Conservation (phyloP, 2,797 vertebrate species). For the Siniperca obscura region DNA sequence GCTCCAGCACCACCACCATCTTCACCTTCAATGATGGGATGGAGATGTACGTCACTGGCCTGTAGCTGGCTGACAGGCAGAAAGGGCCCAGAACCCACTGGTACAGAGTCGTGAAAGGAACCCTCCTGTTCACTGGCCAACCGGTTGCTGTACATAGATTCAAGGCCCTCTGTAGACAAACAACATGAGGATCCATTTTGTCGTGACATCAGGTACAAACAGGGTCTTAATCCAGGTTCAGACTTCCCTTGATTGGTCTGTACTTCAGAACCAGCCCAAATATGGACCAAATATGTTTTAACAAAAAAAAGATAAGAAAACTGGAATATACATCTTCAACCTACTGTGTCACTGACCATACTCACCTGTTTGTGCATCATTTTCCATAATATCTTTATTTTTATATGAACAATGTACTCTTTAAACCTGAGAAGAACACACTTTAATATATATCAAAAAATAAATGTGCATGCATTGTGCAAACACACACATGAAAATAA, state of each 20-base stretch:
- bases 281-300: conserved; percentile 74
- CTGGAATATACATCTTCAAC: conserved; percentile 62
- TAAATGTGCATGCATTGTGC: conserved; percentile 74
- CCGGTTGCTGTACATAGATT: conserved; percentile 73
- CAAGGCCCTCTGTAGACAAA: conserved; percentile 64
- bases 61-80: conserved; percentile 74
- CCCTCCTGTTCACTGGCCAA: conserved; percentile 51
- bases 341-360: conserved; percentile 68
- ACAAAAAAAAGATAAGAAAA: conserved; percentile 52
- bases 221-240: conserved; percentile 83
- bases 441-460: conserved; percentile 53
- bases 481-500: conserved; percentile 63
- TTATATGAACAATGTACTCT: conserved; percentile 78
- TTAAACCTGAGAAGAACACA: conserved; percentile 63
- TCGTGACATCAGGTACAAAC: conserved; percentile 80
- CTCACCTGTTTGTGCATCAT: conserved; percentile 74
- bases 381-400: conserved; percentile 84
- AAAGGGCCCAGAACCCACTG: conserved; percentile 47
- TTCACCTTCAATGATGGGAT: conserved; percentile 89
- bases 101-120: conserved; percentile 50
- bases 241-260: conserved; percentile 70
- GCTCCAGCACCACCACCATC: conserved; percentile 87
- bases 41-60: conserved; percentile 89
- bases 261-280: conserved; percentile 78
- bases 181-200: conserved; percentile 73